Percentiles rank a stretch among this genome's conserved stretches.
Conservation (phyloP, 2,113 vertebrate genomes). For the Dermatemys mawii region DNA sequence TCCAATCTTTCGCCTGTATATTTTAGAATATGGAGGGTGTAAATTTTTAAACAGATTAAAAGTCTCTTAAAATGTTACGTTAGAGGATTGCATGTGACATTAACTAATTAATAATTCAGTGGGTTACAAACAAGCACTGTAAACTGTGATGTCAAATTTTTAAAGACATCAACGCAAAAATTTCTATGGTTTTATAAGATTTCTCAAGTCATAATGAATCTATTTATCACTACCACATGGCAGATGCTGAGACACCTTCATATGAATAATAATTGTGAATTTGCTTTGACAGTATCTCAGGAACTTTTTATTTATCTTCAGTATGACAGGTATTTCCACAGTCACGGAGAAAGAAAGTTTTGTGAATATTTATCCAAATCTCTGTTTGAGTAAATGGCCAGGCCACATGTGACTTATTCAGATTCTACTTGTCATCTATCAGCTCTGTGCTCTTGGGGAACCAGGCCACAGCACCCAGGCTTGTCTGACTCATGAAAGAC, state of each 20-base stretch:
- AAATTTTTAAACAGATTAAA: not conserved
- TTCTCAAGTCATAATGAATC: not conserved
- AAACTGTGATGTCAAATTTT: not conserved
- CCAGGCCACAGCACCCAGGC: too few species aligned
- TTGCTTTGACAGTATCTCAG: not conserved
- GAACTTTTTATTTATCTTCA: not conserved
- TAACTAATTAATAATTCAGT: not conserved
- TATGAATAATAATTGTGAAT: not conserved
- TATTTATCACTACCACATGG: not conserved
- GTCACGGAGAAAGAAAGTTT: not conserved
- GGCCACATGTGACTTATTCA: not conserved
- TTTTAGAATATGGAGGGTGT: not conserved
- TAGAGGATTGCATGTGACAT: not conserved
- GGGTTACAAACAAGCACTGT: not conserved
- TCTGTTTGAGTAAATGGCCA: not conserved
- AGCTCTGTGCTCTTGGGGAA: too few species aligned
- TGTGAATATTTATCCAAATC: not conserved
- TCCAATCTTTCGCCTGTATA: not conserved
- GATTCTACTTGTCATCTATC: not conserved
- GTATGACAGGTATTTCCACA: not conserved
- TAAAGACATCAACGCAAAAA: constrained; percentile 7
- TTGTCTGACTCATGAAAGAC: too few species aligned
- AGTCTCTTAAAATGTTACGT: not conserved
- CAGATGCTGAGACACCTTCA: not conserved
- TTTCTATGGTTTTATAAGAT: not conserved